Base-by-base conservation (phyloP, 2,113 vertebrate species). In the Pachycephala philippinensis region DNA sequence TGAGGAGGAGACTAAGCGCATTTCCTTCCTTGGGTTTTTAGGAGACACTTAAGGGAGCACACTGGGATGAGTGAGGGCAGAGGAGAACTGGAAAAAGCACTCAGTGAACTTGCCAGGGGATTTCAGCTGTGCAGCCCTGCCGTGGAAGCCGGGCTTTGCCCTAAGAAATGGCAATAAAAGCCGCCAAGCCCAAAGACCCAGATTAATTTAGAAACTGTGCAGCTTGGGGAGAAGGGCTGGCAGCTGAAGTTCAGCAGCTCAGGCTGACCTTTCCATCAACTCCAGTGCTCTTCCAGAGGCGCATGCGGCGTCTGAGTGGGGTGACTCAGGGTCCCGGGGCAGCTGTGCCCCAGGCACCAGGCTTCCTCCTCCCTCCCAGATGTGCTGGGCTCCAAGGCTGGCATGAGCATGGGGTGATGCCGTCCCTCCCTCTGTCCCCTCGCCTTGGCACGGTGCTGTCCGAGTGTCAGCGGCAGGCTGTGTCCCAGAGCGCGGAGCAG, bases 281-380 rank as follows among this genome's bases (percentile, higher is more conserved):
- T 76, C 61, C 40, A 14, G 31, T 0, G 3, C 53, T 63, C 68
- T 42, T 82, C 37, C 52, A n/a, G 76, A 50, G 31, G 15, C 0
- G 0, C 3, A 0, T 4, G 33, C 0, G 9, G 69, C 1, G 0
- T 31, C 56, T 0, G 2, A 65, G 72, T 0, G 6, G 18, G 26
- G 10, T 15, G 3, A 54, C 4, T 23, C 1, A 1, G 70, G 20
- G 5, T 84, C 16, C 56, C 2, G 0, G 27, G 54, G 30, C 63
- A n/a, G 72, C 81, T 35, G 49, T 39, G 53, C 20, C 47, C 27
- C 19, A 2, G 81, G 21, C 19, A 3, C 66, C 6, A 42, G 20
- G 16, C 31, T 42, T 31, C 52, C 35, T 12, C n/a, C 50, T 39
- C 44, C 3, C 24, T n/a, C 9, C 59, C 35, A 9, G 2, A 7